Evolutionary conservation across 2,888 invertebrate species (phyloP).

Genomic region (Agriopis leucophaearia): DNA sequence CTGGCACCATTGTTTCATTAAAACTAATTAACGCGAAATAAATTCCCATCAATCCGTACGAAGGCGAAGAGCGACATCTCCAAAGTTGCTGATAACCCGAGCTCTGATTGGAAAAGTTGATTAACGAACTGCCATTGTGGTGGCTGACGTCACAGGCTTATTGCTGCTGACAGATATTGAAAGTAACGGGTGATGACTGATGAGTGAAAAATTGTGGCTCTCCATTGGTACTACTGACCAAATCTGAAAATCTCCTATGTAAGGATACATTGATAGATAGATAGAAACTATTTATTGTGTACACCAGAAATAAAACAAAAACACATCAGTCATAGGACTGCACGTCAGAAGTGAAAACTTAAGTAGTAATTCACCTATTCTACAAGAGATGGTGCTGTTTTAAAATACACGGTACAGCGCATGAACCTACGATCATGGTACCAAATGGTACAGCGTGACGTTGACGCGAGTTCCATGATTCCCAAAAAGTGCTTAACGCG

Average conservation of each 20-base stretch:
- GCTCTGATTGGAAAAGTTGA: conserved; percentile 79
- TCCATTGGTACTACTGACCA: not conserved
- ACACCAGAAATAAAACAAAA: too few relatives aligned
- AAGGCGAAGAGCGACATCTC: conserved; percentile 33
- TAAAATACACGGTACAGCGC: too few relatives aligned
- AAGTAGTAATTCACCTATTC: too few relatives aligned
- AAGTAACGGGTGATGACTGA: conserved; percentile 2
- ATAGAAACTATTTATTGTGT: too few relatives aligned
- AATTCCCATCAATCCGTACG: conserved; percentile 13
- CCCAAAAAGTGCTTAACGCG: too few relatives aligned
- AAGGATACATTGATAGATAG: too few relatives aligned
- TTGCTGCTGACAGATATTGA: conserved; percentile 28
- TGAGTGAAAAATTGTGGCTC: not conserved
- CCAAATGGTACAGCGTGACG: too few relatives aligned
- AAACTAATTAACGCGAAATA: conserved; percentile 26
- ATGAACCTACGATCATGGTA: too few relatives aligned
- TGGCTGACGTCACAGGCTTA: conserved; percentile 52
- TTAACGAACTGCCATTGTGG: conserved; percentile 73
- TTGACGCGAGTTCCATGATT: too few relatives aligned
- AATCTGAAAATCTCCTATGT: not conserved
- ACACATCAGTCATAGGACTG: too few relatives aligned
- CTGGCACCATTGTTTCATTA: not conserved
- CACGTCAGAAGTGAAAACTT: too few relatives aligned
- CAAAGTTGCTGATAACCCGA: conserved; percentile 59
- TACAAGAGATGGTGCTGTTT: too few relatives aligned